These are phyloP conservation scores for Gonatopus flavifemur DNA, from an alignment of 1,140 invertebrate genomes.

Conservation along the genomic window DNA sequence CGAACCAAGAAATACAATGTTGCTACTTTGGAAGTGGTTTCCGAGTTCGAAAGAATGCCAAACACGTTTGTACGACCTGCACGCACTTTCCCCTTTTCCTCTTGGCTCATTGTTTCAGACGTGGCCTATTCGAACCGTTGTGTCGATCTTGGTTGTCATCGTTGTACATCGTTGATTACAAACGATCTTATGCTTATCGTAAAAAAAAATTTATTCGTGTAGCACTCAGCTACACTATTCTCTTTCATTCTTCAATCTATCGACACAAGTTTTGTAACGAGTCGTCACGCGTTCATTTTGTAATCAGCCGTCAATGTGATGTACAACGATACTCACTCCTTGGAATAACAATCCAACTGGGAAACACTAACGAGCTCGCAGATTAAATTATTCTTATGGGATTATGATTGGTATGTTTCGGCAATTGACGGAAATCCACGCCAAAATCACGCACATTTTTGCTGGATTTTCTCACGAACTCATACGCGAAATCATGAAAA, in stretches of 20 bases:
- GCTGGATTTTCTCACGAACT: no score
- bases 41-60: constrained; percentile 21
- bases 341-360: constrained; percentile 40
- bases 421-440: no score
- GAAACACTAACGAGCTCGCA: no score
- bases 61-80: constrained; percentile 28
- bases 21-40: no score
- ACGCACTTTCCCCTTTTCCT: constrained; percentile 31
- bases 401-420: no score
- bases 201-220: no score
- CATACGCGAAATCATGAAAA: no score
- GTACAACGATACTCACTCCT: constrained; percentile 2
- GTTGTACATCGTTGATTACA: no score
- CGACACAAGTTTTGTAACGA: constrained; percentile 26
- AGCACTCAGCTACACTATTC: constrained; percentile 19
- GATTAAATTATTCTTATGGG: no score
- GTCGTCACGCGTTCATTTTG: constrained; percentile 15
- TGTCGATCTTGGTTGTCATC: neutral
- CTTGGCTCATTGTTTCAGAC: constrained; percentile 20
- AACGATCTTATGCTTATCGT: no score
- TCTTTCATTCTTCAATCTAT: constrained; percentile 19
- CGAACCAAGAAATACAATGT: no score
- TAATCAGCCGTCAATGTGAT: constrained; percentile 9
- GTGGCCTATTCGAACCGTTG: constrained; percentile 11
- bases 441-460: no score